phyloP scores from a whole-genome alignment of 1,140 invertebrate species.

The Drosophila jambulina region DNA sequence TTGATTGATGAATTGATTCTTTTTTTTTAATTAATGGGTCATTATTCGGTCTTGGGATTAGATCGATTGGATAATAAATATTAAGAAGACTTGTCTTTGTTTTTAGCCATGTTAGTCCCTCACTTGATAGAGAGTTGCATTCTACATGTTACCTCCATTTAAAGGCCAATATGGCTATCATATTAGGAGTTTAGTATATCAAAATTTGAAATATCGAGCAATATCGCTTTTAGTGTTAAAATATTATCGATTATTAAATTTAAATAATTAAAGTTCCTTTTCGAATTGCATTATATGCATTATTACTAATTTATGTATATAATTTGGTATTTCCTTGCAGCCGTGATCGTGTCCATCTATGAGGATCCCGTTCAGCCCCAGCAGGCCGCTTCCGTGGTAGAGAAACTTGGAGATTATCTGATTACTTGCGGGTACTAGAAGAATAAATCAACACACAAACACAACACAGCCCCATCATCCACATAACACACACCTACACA shows the following conservation, averaged over 20 bases:
- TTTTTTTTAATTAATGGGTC: not conserved
- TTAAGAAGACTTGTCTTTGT: too few relatives aligned
- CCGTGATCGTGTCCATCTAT: conserved; percentile 96
- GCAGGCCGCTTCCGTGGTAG: conserved; percentile 96
- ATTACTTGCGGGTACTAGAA: conserved; percentile 96
- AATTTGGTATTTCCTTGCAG: conserved; percentile 87
- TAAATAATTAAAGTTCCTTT: not conserved
- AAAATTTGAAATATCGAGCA: not conserved
- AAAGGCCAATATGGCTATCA: too few relatives aligned
- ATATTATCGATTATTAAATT: not conserved
- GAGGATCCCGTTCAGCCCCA: conserved; percentile 97
- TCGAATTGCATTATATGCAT: not conserved
- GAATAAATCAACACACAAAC: conserved; percentile 69
- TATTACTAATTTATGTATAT: conserved; percentile 3
- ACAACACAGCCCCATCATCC: conserved; percentile 58
- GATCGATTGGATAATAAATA: not conserved
- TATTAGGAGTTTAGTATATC: not conserved
- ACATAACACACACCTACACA: conserved; percentile 36
- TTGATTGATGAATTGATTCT: not conserved
- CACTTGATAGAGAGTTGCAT: too few relatives aligned
- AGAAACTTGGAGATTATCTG: conserved; percentile 98
- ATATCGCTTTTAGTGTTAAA: not conserved
- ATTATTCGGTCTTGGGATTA: too few relatives aligned
- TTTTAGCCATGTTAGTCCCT: too few relatives aligned
- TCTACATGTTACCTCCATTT: too few relatives aligned